Evolutionary conservation across 2,888 invertebrate genomes (phyloP).

Genomic region (Proisotoma minuta): DNA sequence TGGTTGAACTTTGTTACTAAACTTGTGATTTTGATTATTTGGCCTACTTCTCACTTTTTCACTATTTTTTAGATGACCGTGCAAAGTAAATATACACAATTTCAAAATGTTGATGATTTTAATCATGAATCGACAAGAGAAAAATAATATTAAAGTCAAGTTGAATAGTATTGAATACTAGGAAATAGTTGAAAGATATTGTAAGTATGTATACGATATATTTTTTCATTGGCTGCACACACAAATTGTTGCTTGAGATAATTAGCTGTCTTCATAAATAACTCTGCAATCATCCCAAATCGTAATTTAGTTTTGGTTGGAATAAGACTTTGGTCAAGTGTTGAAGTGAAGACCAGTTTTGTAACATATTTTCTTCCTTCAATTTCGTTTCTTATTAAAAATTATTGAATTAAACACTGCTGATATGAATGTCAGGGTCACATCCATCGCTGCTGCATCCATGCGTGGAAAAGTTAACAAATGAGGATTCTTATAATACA

Average conservation of each 20-base stretch:
- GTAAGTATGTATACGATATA: too few species aligned
- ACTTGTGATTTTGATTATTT: too few species aligned
- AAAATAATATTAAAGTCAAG: too few species aligned
- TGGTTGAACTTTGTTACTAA: too few species aligned
- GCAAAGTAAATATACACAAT: too few species aligned
- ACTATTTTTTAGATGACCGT: too few species aligned
- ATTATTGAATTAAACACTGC: background rate
- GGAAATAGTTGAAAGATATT: too few species aligned
- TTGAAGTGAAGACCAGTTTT: background rate
- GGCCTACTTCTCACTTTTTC: too few species aligned
- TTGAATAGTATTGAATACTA: too few species aligned
- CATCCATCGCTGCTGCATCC: conserved; percentile 4
- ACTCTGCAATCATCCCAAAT: background rate
- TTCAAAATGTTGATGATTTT: too few species aligned
- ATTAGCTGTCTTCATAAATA: conserved; percentile 6
- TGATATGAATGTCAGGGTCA: conserved; percentile 26
- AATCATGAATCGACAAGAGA: too few species aligned
- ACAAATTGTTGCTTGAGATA: background rate
- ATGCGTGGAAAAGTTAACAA: conserved; percentile 11
- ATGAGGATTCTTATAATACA: background rate
- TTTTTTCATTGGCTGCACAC: too few species aligned
- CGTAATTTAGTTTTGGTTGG: background rate
- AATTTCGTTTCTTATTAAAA: background rate
- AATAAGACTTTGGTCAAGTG: background rate
- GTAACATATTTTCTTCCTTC: background rate